These are phyloP conservation scores for Megamerina dolium DNA, from an alignment of 2,888 invertebrate species.

Conservation along the genomic window DNA sequence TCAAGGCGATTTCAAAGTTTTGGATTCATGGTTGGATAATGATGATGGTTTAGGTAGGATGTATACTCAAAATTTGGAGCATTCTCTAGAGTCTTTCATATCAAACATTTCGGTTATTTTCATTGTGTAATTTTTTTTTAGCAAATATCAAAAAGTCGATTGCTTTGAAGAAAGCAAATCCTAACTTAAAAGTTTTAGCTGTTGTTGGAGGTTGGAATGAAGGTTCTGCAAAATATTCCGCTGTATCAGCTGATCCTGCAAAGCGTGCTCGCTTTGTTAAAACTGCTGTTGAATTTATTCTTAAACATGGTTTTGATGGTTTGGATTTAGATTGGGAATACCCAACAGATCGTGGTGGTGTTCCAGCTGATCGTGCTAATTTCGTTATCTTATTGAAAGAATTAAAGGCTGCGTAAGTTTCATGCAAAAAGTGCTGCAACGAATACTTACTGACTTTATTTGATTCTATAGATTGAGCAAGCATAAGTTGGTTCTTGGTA, in stretches of 20 bases:
- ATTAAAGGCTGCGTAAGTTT: slow-evolving; percentile 26
- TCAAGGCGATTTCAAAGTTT: slow-evolving; percentile 21
- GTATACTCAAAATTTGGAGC: too few species aligned
- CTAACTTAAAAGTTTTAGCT: slow-evolving; percentile 61
- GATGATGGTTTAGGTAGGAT: too few species aligned
- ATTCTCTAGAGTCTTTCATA: not conserved
- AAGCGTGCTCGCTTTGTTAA: slow-evolving; percentile 67
- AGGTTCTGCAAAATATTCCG: slow-evolving; percentile 80
- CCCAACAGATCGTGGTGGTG: slow-evolving; percentile 54
- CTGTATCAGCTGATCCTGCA: slow-evolving; percentile 66
- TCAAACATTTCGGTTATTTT: too few species aligned
- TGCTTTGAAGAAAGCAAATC: slow-evolving; percentile 27
- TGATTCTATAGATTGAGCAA: slow-evolving; percentile 25
- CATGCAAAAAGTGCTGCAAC: not conserved
- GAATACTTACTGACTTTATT: too few species aligned
- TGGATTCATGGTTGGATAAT: slow-evolving; percentile 27
- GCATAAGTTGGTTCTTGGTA: slow-evolving; percentile 58
- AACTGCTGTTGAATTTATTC: slow-evolving; percentile 69
- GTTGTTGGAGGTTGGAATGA: slow-evolving; percentile 95
- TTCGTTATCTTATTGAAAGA: slow-evolving; percentile 26
- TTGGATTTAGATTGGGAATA: slow-evolving; percentile 92
- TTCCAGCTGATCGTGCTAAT: slow-evolving; percentile 49
- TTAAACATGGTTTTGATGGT: slow-evolving; percentile 77
- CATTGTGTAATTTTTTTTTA: slow-evolving; percentile 5
- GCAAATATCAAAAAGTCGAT: slow-evolving; percentile 29